A percentile compares a stretch with the other conserved stretches of the same genome.
Conservation (phyloP, 2,797 vertebrate species). For the Coregonus sp. region DNA sequence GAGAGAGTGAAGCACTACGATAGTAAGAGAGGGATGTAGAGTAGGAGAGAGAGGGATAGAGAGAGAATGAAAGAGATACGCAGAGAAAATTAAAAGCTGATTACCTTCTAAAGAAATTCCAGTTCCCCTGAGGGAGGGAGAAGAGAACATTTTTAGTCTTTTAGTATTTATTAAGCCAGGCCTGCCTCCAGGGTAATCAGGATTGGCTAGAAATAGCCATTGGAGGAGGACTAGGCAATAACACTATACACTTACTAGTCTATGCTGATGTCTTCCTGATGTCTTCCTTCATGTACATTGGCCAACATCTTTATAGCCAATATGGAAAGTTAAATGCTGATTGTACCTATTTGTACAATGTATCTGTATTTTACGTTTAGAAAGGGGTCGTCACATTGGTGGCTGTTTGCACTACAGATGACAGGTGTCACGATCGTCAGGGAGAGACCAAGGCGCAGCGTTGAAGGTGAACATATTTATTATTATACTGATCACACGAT, state of each 20-base stretch:
- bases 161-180: constrained; percentile 59
- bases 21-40: constrained; percentile 12
- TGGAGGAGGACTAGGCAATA: constrained; percentile 20
- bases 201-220: constrained; percentile 58
- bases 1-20: neutral
- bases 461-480: too few relatives aligned
- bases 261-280: constrained; percentile 8
- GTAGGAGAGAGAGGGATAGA: constrained; percentile 43
- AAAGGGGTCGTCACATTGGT: constrained; percentile 34
- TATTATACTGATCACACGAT: too few relatives aligned
- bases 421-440: too few relatives aligned
- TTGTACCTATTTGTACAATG: constrained; percentile 37
- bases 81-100: constrained; percentile 70
- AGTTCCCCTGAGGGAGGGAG: constrained; percentile 49
- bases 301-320: constrained; percentile 41
- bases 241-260: neutral
- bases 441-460: too few relatives aligned
- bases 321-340: constrained; percentile 66
- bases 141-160: constrained; percentile 28
- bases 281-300: constrained; percentile 37
- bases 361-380: constrained; percentile 3
- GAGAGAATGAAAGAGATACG: constrained; percentile 39
- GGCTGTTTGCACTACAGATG: constrained; percentile 43
- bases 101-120: constrained; percentile 63
- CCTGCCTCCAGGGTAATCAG: constrained; percentile 53